phyloP scores from a whole-genome alignment of 2,113 vertebrate genomes.

The Ramphastos sulfuratus region DNA sequence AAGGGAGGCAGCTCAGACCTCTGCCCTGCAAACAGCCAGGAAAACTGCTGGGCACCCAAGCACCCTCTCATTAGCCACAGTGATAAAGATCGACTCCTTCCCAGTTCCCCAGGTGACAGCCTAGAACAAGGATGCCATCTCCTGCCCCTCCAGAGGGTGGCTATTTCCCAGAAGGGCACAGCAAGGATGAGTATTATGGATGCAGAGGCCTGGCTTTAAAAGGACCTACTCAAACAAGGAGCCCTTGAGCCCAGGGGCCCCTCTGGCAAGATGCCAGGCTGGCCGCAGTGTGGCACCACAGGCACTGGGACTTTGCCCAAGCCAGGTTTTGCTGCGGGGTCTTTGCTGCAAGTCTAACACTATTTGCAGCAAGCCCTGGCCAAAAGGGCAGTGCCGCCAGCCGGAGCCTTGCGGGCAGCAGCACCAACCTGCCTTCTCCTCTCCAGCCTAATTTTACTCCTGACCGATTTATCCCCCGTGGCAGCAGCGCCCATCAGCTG shows the following conservation, averaged over 20 bases:
- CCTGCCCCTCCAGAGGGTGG: neutral
- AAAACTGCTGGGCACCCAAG: neutral
- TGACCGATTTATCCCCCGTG: neutral
- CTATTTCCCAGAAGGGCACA: neutral
- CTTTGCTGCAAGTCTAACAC: accelerated
- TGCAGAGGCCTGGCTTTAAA: neutral
- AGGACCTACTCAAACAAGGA: neutral
- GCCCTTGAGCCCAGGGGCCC: neutral
- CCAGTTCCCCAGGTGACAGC: neutral
- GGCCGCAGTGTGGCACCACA: accelerated
- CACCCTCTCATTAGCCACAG: neutral
- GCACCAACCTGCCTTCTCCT: neutral
- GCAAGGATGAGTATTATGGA: neutral
- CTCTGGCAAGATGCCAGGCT: neutral
- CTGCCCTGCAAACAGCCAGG: neutral
- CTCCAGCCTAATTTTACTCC: conserved; percentile 40
- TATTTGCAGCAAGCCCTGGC: neutral
- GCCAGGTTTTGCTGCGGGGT: accelerated
- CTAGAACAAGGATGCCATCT: neutral
- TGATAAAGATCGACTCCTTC: neutral
- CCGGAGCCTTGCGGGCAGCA: neutral
- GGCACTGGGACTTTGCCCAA: neutral
- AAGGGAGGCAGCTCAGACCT: neutral
- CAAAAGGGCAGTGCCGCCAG: accelerated
- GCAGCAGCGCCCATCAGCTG: conserved; percentile 26